phyloP scores from a whole-genome alignment of 2,888 invertebrate species.

The Eueremaeus valkanovi region DNA sequence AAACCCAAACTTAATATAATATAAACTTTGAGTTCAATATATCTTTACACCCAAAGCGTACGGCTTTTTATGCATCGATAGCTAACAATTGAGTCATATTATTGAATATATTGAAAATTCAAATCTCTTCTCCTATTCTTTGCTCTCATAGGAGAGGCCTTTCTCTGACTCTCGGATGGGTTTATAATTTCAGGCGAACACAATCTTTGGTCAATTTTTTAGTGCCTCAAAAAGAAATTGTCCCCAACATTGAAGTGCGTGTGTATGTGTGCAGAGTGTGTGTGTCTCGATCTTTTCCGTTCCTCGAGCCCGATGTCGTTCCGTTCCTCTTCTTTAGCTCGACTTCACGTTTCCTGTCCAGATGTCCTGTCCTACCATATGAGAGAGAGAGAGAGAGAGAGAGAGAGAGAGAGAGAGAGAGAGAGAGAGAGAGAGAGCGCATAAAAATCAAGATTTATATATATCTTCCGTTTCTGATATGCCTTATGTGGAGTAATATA shows the following conservation, averaged over 20 bases:
- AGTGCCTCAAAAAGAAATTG: constrained; percentile 1
- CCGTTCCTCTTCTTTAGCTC: constrained; percentile 1
- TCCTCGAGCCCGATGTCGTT: background rate
- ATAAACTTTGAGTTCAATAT: background rate
- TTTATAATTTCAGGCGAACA: background rate
- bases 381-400: background rate
- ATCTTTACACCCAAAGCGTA: background rate
- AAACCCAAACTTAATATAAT: background rate
- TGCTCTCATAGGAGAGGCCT: background rate
- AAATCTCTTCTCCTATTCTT: background rate
- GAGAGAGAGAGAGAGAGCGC: constrained; percentile 1
- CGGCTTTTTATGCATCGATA: background rate
- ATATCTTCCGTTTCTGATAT: background rate
- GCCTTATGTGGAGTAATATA: background rate
- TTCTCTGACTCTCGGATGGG: background rate
- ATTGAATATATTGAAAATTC: background rate
- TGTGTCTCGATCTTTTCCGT: constrained; percentile 20
- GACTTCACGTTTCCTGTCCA: constrained; percentile 19
- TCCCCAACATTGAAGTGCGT: constrained; percentile 13
- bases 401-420: background rate
- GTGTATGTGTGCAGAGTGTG: background rate
- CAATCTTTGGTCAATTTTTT: constrained; percentile 17
- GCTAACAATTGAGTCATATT: constrained; percentile 9
- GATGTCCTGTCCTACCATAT: constrained; percentile 14
- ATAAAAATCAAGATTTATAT: constrained; percentile 9